Evolutionary conservation across 2,888 invertebrate genomes (phyloP), one percentile per base, ranked within the genome.

Genomic region (Chirona hameri): DNA sequence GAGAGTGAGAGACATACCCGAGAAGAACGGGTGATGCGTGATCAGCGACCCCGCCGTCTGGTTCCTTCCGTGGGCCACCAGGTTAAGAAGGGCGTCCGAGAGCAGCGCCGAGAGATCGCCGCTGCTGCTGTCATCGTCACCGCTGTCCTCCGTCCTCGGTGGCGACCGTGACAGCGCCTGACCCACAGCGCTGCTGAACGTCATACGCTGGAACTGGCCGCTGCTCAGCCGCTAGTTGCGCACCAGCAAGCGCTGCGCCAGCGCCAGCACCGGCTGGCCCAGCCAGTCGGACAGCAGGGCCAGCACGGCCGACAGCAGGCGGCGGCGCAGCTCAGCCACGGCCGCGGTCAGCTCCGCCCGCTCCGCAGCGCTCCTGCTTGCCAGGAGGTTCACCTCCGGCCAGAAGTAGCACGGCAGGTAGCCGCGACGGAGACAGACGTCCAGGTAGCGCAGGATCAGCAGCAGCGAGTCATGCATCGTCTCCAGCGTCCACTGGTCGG

Each of bases 261-360:
- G 46, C 39, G 9, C 27, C 1, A 39, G 2, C 76, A 46, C 76
- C 9, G 76, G 46, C 76, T 9, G 15, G 39, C 46, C 76, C 24
- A 76, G 76, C 76, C 76, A 76, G 24, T 46, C 24, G 24, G 76
- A 15, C 18, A 46, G 46, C 76, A 76, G 76, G 24, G 76, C 76
- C 76, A 76, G 46, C 21, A 24, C 39, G 15, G 39, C 46, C 9
- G 76, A 12, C 39, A 46, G 76, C 39, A 76, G 76, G 14, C 24
- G 76, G 18, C 4, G 24, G 10, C 46, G 76, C 39, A 76, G 46
- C 46, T 21, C 39, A 24, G 76, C 24, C 39, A 76, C 76, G 24
- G 76, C 76, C 24, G 39, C 76, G 9, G 76, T 7, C 76, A 76
- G 21, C 24, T 39, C 76, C 9, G 39, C 21, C 9, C 39, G 76